These are phyloP conservation scores for Cenopis cana DNA, from an alignment of 2,888 invertebrate genomes.

Conservation along the genomic window DNA sequence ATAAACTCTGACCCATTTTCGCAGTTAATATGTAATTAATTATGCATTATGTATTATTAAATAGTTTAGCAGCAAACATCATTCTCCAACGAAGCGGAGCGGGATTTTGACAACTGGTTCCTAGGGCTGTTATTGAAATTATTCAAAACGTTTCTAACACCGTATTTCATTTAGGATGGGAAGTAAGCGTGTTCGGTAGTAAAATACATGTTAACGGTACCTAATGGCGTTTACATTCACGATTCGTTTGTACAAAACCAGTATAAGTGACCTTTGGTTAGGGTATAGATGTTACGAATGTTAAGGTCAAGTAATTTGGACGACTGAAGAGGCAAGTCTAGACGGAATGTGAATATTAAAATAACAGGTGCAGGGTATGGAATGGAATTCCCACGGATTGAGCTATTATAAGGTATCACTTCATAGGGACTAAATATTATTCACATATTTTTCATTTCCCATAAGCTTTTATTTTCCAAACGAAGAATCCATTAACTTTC, in stretches of 20 bases:
- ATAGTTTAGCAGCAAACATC: not conserved
- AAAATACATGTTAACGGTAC: slow-evolving; percentile 1
- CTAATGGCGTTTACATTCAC: not conserved
- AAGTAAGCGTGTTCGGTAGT: too few relatives aligned
- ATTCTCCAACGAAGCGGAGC: slow-evolving; percentile 2
- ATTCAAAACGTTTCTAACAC: too few relatives aligned
- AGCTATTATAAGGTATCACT: not conserved
- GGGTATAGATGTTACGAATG: too few relatives aligned
- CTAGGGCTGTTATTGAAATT: not conserved
- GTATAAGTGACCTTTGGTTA: too few relatives aligned
- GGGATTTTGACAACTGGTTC: slow-evolving; percentile 14
- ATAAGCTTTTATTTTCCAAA: too few relatives aligned
- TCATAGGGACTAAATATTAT: too few relatives aligned
- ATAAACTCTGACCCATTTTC: not conserved
- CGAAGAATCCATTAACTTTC: too few relatives aligned
- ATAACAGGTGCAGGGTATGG: not conserved
- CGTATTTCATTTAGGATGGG: not conserved
- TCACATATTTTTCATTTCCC: too few relatives aligned
- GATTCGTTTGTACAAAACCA: too few relatives aligned
- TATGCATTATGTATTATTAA: slow-evolving; percentile 1
- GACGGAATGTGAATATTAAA: too few relatives aligned
- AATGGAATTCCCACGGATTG: not conserved
- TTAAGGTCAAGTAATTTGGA: too few relatives aligned
- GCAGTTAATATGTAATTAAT: not conserved
- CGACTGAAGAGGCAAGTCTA: too few relatives aligned